These are phyloP conservation scores for Cinara cedri DNA, from an alignment of 2,888 invertebrate species.

Conservation along the genomic window DNA sequence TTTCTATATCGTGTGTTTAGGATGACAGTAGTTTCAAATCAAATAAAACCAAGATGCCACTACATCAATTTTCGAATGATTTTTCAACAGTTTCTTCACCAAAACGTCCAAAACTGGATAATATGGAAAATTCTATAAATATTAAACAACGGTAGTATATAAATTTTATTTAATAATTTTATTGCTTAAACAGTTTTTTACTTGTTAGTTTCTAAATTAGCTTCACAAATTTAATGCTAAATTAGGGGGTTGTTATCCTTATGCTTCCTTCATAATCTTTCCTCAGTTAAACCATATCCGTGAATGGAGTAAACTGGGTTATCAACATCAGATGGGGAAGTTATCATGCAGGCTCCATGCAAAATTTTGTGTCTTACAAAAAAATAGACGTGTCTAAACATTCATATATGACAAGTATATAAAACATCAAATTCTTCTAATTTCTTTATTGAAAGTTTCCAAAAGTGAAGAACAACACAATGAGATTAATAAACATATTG, in stretches of 20 bases:
- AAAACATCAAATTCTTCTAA: slow-evolving; percentile 24
- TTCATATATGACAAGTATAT: slow-evolving; percentile 46
- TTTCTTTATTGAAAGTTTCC: slow-evolving; percentile 43
- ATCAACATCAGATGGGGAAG: slow-evolving; percentile 53
- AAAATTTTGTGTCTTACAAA: not conserved
- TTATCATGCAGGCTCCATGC: slow-evolving; percentile 50
- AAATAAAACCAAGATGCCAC: too few species aligned
- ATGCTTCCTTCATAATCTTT: slow-evolving; percentile 47
- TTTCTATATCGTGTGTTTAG: too few species aligned
- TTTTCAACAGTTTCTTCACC: not conserved
- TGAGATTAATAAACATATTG: slow-evolving; percentile 16
- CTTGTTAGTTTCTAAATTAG: too few species aligned
- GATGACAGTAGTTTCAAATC: too few species aligned
- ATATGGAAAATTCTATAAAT: not conserved
- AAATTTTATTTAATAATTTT: not conserved
- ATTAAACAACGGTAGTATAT: slow-evolving; percentile 38
- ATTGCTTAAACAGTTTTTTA: too few species aligned
- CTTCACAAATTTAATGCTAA: too few species aligned
- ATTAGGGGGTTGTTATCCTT: too few species aligned
- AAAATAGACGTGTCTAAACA: not conserved
- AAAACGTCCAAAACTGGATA: slow-evolving; percentile 7
- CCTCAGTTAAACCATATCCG: slow-evolving; percentile 49
- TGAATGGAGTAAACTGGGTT: slow-evolving; percentile 53
- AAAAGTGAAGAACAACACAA: slow-evolving; percentile 18
- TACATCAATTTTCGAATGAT: too few species aligned